Evolutionary conservation across 1,140 invertebrate species (phyloP).

Genomic region (Gyrodactylus salaris): DNA sequence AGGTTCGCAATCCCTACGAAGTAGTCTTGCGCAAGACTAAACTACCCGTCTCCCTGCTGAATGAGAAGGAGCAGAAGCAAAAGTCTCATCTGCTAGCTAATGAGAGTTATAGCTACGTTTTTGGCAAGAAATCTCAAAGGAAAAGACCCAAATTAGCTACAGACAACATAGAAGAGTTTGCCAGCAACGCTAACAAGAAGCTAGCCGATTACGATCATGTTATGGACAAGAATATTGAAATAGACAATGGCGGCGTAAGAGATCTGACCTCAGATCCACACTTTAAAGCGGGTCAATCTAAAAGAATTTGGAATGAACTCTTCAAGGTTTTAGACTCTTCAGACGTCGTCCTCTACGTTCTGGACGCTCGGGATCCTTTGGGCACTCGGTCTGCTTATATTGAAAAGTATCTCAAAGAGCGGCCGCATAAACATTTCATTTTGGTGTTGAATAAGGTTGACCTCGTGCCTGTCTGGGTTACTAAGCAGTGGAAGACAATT

Average conservation of each 20-base stretch:
- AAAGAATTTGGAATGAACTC: slow-evolving; percentile 89
- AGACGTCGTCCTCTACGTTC: slow-evolving; percentile 60
- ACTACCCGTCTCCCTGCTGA: slow-evolving; percentile 61
- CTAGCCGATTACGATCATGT: slow-evolving; percentile 36
- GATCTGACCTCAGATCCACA: slow-evolving; percentile 18
- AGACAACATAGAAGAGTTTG: slow-evolving; percentile 19
- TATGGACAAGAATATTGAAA: slow-evolving; percentile 44
- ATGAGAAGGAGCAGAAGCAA: slow-evolving; percentile 52
- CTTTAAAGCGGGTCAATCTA: slow-evolving; percentile 45
- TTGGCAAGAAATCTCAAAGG: slow-evolving; percentile 61
- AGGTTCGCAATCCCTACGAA: slow-evolving; percentile 73
- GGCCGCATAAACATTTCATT: slow-evolving; percentile 61
- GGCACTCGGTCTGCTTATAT: slow-evolving; percentile 71
- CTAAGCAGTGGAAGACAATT: slow-evolving; percentile 53
- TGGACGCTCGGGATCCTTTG: slow-evolving; percentile 70
- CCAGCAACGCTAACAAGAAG: not conserved
- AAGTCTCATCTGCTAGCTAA: slow-evolving; percentile 74
- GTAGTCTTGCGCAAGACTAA: slow-evolving; percentile 81
- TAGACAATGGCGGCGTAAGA: slow-evolving; percentile 16
- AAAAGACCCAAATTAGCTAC: slow-evolving; percentile 54
- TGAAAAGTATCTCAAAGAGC: slow-evolving; percentile 49
- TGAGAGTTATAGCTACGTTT: slow-evolving; percentile 62
- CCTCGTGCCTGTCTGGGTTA: slow-evolving; percentile 78
- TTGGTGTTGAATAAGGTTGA: slow-evolving; percentile 73
- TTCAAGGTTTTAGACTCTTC: slow-evolving; percentile 92